Conservation (phyloP, 2,888 invertebrate genomes). For the Galerucella nymphaeae region DNA sequence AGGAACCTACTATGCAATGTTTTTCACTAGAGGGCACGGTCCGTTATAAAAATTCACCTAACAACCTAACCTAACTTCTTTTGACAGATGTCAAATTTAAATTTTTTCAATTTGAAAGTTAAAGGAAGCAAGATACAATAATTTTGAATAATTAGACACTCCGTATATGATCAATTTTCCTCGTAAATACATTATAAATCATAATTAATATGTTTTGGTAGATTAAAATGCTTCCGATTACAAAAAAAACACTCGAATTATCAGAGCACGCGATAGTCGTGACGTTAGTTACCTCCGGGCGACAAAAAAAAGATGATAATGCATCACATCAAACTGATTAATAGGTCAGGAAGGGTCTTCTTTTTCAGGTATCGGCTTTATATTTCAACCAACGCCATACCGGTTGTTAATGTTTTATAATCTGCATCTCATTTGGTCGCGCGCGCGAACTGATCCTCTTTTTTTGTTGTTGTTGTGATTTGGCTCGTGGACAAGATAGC, state of each 20-base stretch:
- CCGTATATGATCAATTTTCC: too few species aligned
- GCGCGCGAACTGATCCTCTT: slow-evolving; percentile 38
- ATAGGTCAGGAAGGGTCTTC: slow-evolving; percentile 54
- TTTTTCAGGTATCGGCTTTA: slow-evolving; percentile 54
- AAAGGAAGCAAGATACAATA: too few species aligned
- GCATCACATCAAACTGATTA: slow-evolving; percentile 51
- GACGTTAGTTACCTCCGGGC: slow-evolving; percentile 25
- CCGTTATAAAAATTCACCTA: too few species aligned
- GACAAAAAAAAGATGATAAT: slow-evolving; percentile 38
- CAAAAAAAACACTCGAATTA: background rate
- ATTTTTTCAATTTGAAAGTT: too few species aligned
- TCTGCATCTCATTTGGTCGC: slow-evolving; percentile 54
- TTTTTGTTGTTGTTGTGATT: slow-evolving; percentile 52
- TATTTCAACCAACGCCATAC: slow-evolving; percentile 56
- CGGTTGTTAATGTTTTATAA: slow-evolving; percentile 55
- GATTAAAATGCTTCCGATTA: background rate
- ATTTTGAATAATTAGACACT: too few species aligned
- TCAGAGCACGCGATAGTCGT: slow-evolving; percentile 3
- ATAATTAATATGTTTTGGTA: too few species aligned
- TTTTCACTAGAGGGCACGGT: too few species aligned
- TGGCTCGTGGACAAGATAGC: slow-evolving; percentile 53
- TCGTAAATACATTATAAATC: too few species aligned
- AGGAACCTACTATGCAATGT: too few species aligned
- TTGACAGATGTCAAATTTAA: too few species aligned
- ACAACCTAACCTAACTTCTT: too few species aligned